phyloP scores from a whole-genome alignment of 2,888 invertebrate genomes.

The Diadegma fenestrale region DNA sequence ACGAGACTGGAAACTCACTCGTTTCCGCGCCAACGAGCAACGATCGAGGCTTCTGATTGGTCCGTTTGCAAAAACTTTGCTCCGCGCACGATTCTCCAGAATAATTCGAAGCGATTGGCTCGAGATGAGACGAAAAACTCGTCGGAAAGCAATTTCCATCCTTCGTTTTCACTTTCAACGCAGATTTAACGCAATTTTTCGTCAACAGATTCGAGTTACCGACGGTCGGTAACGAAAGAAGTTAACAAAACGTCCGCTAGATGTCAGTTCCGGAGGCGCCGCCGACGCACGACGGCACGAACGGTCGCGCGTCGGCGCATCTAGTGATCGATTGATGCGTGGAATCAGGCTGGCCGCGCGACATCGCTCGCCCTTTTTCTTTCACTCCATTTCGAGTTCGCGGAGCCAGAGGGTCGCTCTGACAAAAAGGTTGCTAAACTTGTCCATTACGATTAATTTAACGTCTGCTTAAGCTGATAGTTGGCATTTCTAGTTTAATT shows the following conservation, averaged over 20 bases:
- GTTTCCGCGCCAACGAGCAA: not conserved
- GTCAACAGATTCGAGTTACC: too few relatives aligned
- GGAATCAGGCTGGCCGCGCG: slow-evolving; percentile 63
- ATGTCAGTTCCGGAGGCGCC: not conserved
- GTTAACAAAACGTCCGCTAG: not conserved
- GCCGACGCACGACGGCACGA: too few relatives aligned
- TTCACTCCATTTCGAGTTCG: slow-evolving; percentile 78
- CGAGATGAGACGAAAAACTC: not conserved
- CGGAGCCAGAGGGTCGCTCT: slow-evolving; percentile 74
- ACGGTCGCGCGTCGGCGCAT: slow-evolving; percentile 16
- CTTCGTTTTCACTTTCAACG: not conserved
- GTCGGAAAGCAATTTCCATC: not conserved
- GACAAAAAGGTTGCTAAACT: slow-evolving; percentile 65
- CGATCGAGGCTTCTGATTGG: not conserved
- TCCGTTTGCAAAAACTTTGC: not conserved
- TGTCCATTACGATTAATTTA: slow-evolving; percentile 50
- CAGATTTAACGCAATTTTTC: not conserved
- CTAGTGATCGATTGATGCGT: slow-evolving; percentile 38
- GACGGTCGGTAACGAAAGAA: too few relatives aligned
- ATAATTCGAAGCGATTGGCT: not conserved
- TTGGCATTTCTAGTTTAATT: slow-evolving; percentile 29
- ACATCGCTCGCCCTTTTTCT: slow-evolving; percentile 70
- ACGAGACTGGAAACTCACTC: slow-evolving; percentile 19
- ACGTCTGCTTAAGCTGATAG: slow-evolving; percentile 5
- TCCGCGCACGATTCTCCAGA: not conserved